Evolutionary conservation across 2,797 vertebrate genomes (phyloP).

Genomic region (Pipistrellus nathusii): DNA sequence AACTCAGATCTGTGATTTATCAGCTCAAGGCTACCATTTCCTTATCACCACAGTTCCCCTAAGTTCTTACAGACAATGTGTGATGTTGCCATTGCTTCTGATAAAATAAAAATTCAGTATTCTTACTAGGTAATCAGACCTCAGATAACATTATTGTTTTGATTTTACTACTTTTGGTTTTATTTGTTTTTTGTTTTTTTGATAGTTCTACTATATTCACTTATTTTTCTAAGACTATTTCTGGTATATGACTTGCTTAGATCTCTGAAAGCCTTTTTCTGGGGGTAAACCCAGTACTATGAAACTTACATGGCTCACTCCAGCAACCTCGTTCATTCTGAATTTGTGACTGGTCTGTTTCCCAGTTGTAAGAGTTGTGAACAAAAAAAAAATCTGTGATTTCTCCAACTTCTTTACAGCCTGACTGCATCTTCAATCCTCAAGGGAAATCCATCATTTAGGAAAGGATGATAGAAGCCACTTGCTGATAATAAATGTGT

Average conservation of each 20-base stretch:
- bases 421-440: not conserved
- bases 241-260: not conserved
- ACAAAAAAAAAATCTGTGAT: not conserved
- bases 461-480: not conserved
- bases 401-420: not conserved
- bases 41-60: not conserved
- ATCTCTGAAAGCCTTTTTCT: not conserved
- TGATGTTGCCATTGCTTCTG: not conserved
- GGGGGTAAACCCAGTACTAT: too few species aligned
- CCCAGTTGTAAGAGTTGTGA: not conserved
- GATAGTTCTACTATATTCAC: not conserved
- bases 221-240: constrained; percentile 28
- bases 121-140: not conserved
- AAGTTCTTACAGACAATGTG: not conserved
- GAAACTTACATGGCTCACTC: not conserved
- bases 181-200: not conserved
- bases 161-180: not conserved
- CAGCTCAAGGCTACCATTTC: not conserved
- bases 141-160: not conserved
- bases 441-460: not conserved
- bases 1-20: not conserved
- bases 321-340: fast-evolving
- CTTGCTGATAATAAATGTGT: not conserved
- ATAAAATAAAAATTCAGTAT: not conserved
- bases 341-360: not conserved